Percentiles rank a stretch among this genome's conserved stretches.
phyloP scores from a whole-genome alignment of 2,113 vertebrate species.

The Synchiropus splendidus region DNA sequence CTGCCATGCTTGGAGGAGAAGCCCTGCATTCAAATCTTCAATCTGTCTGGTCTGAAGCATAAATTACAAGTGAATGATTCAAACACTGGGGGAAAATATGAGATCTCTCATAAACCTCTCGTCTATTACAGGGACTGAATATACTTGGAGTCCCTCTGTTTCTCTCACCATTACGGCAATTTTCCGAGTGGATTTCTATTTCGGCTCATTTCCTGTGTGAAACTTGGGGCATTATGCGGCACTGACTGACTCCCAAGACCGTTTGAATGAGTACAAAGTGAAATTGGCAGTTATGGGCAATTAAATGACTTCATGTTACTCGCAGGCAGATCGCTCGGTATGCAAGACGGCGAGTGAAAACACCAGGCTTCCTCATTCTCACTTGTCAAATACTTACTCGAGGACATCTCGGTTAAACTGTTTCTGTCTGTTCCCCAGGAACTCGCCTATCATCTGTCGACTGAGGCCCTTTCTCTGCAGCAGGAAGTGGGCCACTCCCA shows the following conservation, averaged over 20 bases:
- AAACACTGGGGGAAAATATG: constrained; percentile 5
- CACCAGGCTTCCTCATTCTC: too few species aligned
- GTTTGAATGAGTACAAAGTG: constrained; percentile 12
- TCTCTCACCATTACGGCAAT: constrained; percentile 17
- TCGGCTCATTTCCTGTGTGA: constrained; percentile 30
- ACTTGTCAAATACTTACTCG: constrained; percentile 87
- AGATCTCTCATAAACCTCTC: constrained; percentile 5
- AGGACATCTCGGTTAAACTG: constrained; percentile 97
- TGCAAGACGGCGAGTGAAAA: not conserved
- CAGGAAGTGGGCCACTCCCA: constrained; percentile 94
- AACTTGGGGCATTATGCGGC: constrained; percentile 22
- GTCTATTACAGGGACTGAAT: constrained; percentile 4
- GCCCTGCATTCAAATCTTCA: constrained; percentile 3
- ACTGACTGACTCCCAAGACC: constrained; percentile 8
- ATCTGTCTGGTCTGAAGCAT: constrained; percentile 8
- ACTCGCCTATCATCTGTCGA: constrained; percentile 97
- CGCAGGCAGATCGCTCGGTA: not conserved
- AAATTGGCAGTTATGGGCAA: constrained; percentile 10
- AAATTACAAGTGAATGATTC: constrained; percentile 3
- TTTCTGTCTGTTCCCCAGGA: constrained; percentile 93
- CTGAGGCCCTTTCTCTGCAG: constrained; percentile 96
- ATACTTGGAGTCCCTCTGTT: constrained; percentile 15
- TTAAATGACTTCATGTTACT: constrained; percentile 6
- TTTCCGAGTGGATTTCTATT: constrained; percentile 27
- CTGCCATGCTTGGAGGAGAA: constrained; percentile 10